Base-by-base conservation (phyloP, 1,140 invertebrate genomes). In the Cherax quadricarinatus region DNA sequence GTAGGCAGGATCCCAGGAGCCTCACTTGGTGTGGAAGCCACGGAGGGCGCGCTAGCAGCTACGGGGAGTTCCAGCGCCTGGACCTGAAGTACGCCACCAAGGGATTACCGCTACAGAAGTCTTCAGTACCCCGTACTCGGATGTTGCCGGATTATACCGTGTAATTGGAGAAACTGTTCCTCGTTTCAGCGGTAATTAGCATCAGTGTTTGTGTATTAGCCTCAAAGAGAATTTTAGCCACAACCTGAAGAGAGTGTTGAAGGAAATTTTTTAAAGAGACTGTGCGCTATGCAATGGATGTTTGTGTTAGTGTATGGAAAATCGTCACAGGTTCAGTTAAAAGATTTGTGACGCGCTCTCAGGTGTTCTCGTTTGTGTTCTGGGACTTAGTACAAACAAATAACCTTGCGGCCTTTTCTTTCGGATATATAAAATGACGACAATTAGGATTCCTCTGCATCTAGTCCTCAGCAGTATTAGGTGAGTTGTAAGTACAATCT, bases 401-500 rank as follows among this genome's bases (percentile, higher is more conserved):
- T 73, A 62, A 48, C 87, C 30, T 48, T 48, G 70, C 62, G 57
- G 21, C 62, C 51, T 81, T 16, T 14, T 66, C 80, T 62, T 88
- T 24, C 66, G 57, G 66, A 73, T 86, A 16, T 30, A 70, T 91
- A 86, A 83, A 21, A 91, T 91, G 90, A 30, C 90, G 49, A 81
- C 90, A 24, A 86, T 91, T 79, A 86, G 73, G 83, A 87, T 91
- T 82, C 90, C 90, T 57, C 70, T 91, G 24, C 90, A 82, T 86
- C 90, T 91, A 91, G 90, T 91, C 90, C 90, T 91, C 90, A 91
- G 62, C 90, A 91, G 84, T 91, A 91, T 91, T 91, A 91, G 90
- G 90, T 91, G 90, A 91, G 90, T 91, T 91, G 75, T 86, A 86
- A 91, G 84, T 91, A 80, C 73, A 70, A 48, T 86, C 70, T 75